Percentiles rank a stretch among this genome's conserved stretches.
Evolutionary conservation across 1,140 invertebrate genomes (phyloP).

Genomic region (Drosophila nigromelanica): DNA sequence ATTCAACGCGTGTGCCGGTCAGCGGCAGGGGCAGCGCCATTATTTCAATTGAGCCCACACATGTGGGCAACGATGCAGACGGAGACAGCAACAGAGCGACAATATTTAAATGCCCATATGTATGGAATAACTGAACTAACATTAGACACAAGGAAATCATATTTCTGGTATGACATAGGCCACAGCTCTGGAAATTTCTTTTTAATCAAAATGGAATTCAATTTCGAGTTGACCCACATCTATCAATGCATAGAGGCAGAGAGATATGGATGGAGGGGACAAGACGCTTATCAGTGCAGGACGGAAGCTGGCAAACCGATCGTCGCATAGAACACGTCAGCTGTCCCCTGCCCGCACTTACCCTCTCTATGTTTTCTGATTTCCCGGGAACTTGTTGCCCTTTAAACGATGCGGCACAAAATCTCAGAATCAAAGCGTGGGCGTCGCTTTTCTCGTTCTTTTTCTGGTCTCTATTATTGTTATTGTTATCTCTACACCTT

Average conservation of each 20-base stretch:
- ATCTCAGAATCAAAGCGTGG: conserved; percentile 15
- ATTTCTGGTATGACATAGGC: conserved; percentile 27
- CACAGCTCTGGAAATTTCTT: conserved; percentile 55
- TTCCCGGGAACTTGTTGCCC: conserved; percentile 61
- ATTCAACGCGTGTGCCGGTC: conserved; percentile 44
- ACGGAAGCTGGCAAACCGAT: conserved; percentile 44
- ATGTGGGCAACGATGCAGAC: conserved; percentile 20
- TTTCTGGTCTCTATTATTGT: conserved; percentile 16
- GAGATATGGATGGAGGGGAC: not conserved
- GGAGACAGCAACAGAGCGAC: conserved; percentile 7
- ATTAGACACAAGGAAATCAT: conserved; percentile 31
- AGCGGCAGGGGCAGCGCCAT: conserved; percentile 33
- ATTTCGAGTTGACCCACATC: conserved; percentile 67
- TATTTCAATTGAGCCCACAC: conserved; percentile 42
- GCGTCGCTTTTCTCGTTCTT: conserved; percentile 16
- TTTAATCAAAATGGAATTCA: conserved; percentile 61
- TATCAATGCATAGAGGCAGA: conserved; percentile 12
- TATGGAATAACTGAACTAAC: conserved; percentile 8
- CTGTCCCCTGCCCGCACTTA: conserved; percentile 27
- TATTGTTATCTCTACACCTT: conserved; percentile 30
- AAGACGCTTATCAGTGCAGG: conserved; percentile 61
- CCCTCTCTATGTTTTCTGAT: conserved; percentile 18
- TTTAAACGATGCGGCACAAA: conserved; percentile 2
- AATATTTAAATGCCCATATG: conserved; percentile 33
- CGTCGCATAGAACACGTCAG: conserved; percentile 66